Percentiles rank a stretch among this genome's conserved stretches.
Conservation (phyloP, 2,888 invertebrate species). For the Hesperia comma region DNA sequence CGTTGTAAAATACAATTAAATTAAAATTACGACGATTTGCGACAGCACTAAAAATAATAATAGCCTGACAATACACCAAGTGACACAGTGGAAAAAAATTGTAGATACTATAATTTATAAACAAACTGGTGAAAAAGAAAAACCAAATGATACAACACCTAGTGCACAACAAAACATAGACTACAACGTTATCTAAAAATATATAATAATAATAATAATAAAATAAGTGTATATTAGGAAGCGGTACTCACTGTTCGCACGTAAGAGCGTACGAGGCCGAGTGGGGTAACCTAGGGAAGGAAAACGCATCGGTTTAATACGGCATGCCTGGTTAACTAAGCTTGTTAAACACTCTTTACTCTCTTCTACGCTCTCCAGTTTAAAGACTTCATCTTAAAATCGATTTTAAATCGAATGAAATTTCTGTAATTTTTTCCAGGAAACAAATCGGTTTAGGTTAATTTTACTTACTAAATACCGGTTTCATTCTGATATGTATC, state of each 20-base stretch:
- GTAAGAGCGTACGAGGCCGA: conserved; percentile 85
- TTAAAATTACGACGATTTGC: too few relatives aligned
- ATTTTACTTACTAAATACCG: too few relatives aligned
- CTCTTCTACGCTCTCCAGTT: conserved; percentile 15
- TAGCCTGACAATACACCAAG: too few relatives aligned
- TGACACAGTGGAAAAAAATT: too few relatives aligned
- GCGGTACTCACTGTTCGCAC: conserved; percentile 87
- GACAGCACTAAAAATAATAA: too few relatives aligned
- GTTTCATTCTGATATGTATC: too few relatives aligned
- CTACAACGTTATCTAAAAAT: conserved; percentile 26
- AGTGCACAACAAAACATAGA: conserved; percentile 3
- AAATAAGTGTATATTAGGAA: conserved; percentile 50
- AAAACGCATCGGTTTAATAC: conserved; percentile 78
- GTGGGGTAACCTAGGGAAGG: conserved; percentile 84
- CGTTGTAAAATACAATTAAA: neutral
- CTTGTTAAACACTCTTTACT: conserved; percentile 58
- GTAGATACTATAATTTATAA: neutral
- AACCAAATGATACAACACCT: conserved; percentile 30
- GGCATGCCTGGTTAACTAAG: conserved; percentile 81
- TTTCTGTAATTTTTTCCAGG: neutral
- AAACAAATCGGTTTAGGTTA: too few relatives aligned
- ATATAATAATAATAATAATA: conserved; percentile 10
- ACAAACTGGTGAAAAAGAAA: neutral
- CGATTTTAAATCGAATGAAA: neutral
- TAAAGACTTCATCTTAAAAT: neutral